Evolutionary conservation across 2,888 invertebrate genomes (phyloP), one percentile per base, ranked within the genome.

Genomic region (Andrena chrysosceles): DNA sequence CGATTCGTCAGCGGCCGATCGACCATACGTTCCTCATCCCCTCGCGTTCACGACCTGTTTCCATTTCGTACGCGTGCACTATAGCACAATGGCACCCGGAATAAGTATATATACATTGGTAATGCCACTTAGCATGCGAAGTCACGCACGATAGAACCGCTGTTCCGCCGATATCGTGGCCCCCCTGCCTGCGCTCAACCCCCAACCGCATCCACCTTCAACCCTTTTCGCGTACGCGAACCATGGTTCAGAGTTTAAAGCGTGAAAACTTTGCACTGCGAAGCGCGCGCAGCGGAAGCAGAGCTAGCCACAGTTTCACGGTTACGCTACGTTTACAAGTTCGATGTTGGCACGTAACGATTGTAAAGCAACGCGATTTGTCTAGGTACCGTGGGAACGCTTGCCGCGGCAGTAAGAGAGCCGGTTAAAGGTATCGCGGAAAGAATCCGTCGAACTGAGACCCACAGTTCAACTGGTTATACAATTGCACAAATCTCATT

Each of bases 71-170:
- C 31, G 42, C 54, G 56, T 42, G 54, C 64, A 64, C 4, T 56
- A 52, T 16, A 20, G 5, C 16, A 6, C 20, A 31, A 73, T 7
- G n/a, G 66, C 68, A 66, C 77, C 63, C 42, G 60, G 59, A 73
- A 68, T 59, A 76, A 54, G 70, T 70, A 26, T 70, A 70, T 78
- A 78, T 59, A 71, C 62, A 66, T 62, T 7, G 33, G 70, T 74
- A 83, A 83, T 76, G 78, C 85, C 74, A 81, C 81, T 90, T 88
- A 85, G 84, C 89, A 91, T 91, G 91, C 91, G 85, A 84, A 87
- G 85, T 88, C 91, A 91, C 91, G 91, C 88, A 88, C 89, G 82
- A 89, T 89, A 89, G 85, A 89, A 77, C 85, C 84, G 85, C 82
- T 84, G 85, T 83, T 87, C 63, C 79, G 42, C 74, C 85, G 86